Evolutionary conservation across 1,140 invertebrate genomes (phyloP).

Genomic region (Drosophila arawakana): DNA sequence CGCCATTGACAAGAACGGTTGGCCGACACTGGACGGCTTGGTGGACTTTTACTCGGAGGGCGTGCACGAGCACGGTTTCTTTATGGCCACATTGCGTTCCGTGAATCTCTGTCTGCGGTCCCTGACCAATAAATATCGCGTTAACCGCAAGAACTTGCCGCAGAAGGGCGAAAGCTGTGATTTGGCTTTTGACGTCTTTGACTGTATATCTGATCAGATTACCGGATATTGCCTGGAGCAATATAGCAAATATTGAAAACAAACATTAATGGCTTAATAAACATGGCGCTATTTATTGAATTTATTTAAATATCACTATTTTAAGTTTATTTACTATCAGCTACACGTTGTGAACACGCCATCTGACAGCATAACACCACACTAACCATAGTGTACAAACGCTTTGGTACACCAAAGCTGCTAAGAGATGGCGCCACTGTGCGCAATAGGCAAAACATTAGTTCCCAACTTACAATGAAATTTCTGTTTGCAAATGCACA

Average conservation of each 20-base stretch:
- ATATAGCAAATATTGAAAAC: conserved; percentile 67
- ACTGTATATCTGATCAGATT: conserved; percentile 90
- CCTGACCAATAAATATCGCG: conserved; percentile 84
- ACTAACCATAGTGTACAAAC: not conserved
- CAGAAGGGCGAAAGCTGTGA: conserved; percentile 89
- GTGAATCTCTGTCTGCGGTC: conserved; percentile 88
- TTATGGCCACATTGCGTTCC: conserved; percentile 88
- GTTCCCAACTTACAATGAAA: no score
- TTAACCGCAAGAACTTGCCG: conserved; percentile 69
- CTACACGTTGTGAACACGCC: not conserved
- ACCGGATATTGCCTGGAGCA: conserved; percentile 87
- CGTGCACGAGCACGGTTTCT: conserved; percentile 89
- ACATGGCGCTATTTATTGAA: conserved; percentile 4
- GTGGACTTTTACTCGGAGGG: conserved; percentile 89
- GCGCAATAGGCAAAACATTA: not conserved
- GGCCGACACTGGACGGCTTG: conserved; percentile 88
- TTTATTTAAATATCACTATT: not conserved
- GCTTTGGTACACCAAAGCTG: not conserved
- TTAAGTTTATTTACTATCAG: not conserved
- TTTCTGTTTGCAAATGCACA: not conserved
- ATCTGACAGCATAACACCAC: not conserved
- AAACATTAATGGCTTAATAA: not conserved
- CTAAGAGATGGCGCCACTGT: conserved; percentile 26
- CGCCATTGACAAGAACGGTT: conserved; percentile 85
- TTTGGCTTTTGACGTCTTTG: conserved; percentile 90